These are phyloP conservation scores for Dermolepida albohirtum DNA, from an alignment of 2,888 invertebrate species.

Conservation along the genomic window DNA sequence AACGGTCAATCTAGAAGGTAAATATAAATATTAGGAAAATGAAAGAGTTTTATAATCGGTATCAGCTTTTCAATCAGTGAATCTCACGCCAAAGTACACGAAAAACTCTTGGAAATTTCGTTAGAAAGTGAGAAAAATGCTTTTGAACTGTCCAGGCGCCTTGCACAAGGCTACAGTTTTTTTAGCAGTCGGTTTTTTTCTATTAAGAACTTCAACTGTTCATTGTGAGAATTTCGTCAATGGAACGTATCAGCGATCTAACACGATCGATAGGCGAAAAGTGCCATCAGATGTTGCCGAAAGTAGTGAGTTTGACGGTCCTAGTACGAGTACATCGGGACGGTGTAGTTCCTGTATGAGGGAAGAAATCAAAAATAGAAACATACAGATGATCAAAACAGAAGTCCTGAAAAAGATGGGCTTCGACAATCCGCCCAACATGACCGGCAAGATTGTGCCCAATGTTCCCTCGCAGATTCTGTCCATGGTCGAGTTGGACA, in stretches of 20 bases:
- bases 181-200: not conserved
- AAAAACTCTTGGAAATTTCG: no score
- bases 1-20: no score
- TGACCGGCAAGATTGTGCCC: conserved; percentile 70
- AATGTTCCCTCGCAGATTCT: conserved; percentile 67
- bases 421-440: conserved; percentile 68
- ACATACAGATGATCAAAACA: conserved; percentile 71
- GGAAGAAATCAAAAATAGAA: conserved; percentile 70
- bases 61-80: no score
- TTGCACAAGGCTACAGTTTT: not conserved
- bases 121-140: not conserved
- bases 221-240: conserved; percentile 17
- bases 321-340: conserved; percentile 46
- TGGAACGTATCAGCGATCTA: conserved; percentile 35
- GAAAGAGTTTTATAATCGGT: no score
- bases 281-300: conserved; percentile 4
- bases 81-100: no score
- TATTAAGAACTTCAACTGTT: conserved; percentile 2
- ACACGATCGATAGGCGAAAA: conserved; percentile 44
- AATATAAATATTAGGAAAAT: no score
- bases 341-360: conserved; percentile 68
- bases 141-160: not conserved
- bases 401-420: conserved; percentile 72
- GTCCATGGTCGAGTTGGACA: conserved; percentile 58
- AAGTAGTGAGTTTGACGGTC: conserved; percentile 8